Evolutionary conservation across 1,140 invertebrate species (phyloP).

Genomic region (Potamilus streckersoni): DNA sequence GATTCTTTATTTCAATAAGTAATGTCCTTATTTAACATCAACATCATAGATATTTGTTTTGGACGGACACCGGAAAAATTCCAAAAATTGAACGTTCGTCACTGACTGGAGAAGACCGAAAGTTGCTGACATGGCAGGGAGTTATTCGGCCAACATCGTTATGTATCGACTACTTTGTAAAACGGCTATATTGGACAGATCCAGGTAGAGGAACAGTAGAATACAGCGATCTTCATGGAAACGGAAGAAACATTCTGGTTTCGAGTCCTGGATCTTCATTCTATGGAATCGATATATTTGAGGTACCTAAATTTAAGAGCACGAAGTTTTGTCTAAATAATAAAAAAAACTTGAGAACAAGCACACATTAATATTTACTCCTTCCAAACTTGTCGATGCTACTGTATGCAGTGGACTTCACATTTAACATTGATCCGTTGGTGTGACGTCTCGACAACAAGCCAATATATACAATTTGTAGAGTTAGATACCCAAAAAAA

Average conservation of each 20-base stretch:
- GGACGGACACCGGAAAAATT: slow-evolving; percentile 13
- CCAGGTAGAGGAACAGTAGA: slow-evolving; percentile 14
- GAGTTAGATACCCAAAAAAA: too few species aligned
- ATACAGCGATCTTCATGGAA: slow-evolving; percentile 13
- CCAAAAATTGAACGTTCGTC: slow-evolving; percentile 25
- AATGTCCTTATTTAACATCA: too few species aligned
- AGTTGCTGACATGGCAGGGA: slow-evolving; percentile 12
- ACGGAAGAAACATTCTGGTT: slow-evolving; percentile 5
- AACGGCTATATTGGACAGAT: slow-evolving; percentile 20
- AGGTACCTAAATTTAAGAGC: background rate
- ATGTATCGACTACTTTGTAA: slow-evolving; percentile 2
- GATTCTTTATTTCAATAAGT: too few species aligned
- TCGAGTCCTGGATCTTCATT: slow-evolving; percentile 5
- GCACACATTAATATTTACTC: too few species aligned
- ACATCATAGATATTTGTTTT: slow-evolving; percentile 21
- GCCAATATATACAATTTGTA: background rate
- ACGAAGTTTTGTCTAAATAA: too few species aligned
- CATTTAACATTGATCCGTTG: too few species aligned
- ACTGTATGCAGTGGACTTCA: too few species aligned
- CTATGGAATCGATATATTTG: slow-evolving; percentile 20
- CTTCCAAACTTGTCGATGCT: too few species aligned
- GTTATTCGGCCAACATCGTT: slow-evolving; percentile 9
- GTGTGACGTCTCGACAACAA: too few species aligned
- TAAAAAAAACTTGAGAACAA: too few species aligned
- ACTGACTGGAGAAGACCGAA: slow-evolving; percentile 13